phyloP scores from a whole-genome alignment of 1,140 invertebrate genomes.

The Pseudomyrmex gracilis region DNA sequence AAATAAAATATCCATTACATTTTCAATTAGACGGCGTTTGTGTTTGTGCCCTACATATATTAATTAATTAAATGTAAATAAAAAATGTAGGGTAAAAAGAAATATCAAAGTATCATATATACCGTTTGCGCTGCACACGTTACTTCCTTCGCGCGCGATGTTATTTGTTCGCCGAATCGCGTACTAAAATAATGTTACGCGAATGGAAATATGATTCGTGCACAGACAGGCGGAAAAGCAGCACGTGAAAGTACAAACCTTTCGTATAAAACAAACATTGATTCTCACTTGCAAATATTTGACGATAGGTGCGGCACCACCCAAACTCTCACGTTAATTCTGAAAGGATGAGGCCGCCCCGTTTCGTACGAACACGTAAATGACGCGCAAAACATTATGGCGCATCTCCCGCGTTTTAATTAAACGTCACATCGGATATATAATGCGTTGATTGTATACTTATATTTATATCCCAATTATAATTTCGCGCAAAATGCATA shows the following conservation, averaged over 20 bases:
- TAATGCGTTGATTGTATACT: background rate
- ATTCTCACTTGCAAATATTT: constrained; percentile 62
- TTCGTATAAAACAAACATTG: constrained; percentile 66
- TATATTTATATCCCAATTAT: background rate
- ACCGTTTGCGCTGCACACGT: background rate
- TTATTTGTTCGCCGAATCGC: constrained; percentile 13
- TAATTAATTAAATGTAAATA: too few relatives aligned
- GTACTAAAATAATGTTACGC: constrained; percentile 44
- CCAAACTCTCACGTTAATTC: constrained; percentile 47
- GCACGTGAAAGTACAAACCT: constrained; percentile 33
- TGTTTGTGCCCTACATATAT: background rate
- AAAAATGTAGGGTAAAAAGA: background rate
- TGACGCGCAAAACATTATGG: constrained; percentile 42
- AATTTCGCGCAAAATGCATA: too few relatives aligned
- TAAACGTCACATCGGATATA: constrained; percentile 17
- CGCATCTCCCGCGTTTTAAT: constrained; percentile 39
- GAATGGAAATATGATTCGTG: constrained; percentile 61
- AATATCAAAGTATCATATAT: background rate
- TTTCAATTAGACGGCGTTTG: background rate
- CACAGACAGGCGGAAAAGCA: background rate
- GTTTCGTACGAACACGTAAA: constrained; percentile 23
- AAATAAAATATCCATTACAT: background rate
- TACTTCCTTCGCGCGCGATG: background rate
- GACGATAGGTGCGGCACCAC: constrained; percentile 48
- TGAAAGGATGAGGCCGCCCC: constrained; percentile 15